Percentiles rank a stretch among this genome's conserved stretches.
Evolutionary conservation across 1,140 invertebrate species (phyloP).

Genomic region (Cydia strobilella): DNA sequence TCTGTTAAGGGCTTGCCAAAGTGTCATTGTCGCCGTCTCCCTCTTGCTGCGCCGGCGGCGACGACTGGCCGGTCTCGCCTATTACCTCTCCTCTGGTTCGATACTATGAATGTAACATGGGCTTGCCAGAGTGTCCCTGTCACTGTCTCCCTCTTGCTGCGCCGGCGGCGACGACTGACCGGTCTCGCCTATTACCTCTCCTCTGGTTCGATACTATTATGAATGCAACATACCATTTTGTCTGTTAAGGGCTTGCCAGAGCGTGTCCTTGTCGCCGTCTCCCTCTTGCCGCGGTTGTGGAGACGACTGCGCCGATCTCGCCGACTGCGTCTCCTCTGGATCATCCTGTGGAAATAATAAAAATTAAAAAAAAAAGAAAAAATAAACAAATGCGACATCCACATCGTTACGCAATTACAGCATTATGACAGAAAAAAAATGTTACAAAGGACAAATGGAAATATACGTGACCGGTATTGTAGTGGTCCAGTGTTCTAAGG

Average conservation of each 20-base stretch:
- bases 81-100: background rate
- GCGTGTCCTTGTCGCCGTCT: constrained; percentile 70
- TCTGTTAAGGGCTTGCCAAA: constrained; percentile 54
- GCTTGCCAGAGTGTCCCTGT: constrained; percentile 77
- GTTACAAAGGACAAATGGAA: too few species aligned
- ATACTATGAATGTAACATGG: constrained; percentile 36
- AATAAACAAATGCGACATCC: background rate
- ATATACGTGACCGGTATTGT: too few species aligned
- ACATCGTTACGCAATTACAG: too few species aligned
- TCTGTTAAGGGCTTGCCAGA: constrained; percentile 77
- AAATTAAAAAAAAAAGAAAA: background rate
- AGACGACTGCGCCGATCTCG: constrained; percentile 71
- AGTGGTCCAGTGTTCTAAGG: too few species aligned
- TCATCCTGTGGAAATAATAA: constrained; percentile 58
- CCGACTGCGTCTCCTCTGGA: constrained; percentile 74
- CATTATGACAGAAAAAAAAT: too few species aligned
- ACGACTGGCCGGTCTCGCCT: constrained; percentile 38
- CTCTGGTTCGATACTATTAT: constrained; percentile 56
- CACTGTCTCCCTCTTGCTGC: constrained; percentile 61
- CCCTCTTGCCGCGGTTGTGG: constrained; percentile 67
- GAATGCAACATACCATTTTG: constrained; percentile 66
- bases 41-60: constrained; percentile 69
- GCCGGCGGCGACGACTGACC: constrained; percentile 73
- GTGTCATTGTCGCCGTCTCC: constrained; percentile 61
- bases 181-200: constrained; percentile 73